Conservation (phyloP, 1,140 invertebrate species). For the Gonioctena quinquepunctata region DNA sequence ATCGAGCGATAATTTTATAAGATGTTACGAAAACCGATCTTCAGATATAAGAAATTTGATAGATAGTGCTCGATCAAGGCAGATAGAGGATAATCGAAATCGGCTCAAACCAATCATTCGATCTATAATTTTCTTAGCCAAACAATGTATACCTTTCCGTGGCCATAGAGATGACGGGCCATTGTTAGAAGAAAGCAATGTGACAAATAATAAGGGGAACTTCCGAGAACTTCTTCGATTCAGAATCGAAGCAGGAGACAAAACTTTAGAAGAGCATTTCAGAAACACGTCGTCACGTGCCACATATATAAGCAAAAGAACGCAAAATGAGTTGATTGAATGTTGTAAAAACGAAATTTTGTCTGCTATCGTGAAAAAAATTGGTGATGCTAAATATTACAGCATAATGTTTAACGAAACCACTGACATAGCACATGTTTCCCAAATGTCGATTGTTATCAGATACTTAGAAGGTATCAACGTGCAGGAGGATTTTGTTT, state of each 20-base stretch:
- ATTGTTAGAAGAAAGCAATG: too few relatives aligned
- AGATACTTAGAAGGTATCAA: conserved; percentile 10
- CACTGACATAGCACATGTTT: conserved; percentile 13
- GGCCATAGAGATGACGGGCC: too few relatives aligned
- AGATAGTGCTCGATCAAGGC: too few relatives aligned
- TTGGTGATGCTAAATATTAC: not conserved
- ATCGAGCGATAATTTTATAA: too few relatives aligned
- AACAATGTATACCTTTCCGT: too few relatives aligned
- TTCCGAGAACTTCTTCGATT: conserved; percentile 9
- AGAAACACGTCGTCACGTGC: not conserved
- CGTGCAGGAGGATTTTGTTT: conserved; percentile 13
- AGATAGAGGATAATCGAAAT: too few relatives aligned
- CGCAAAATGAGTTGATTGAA: conserved; percentile 19
- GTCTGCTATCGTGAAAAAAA: too few relatives aligned
- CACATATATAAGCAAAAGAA: conserved; percentile 15
- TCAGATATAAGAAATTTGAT: too few relatives aligned
- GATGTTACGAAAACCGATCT: too few relatives aligned
- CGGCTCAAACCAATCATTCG: too few relatives aligned
- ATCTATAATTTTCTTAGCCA: too few relatives aligned
- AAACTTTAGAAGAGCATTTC: conserved; percentile 8
- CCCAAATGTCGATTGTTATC: conserved; percentile 12
- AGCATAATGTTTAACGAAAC: not conserved
- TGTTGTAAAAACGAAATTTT: conserved; percentile 17
- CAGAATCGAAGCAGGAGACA: conserved; percentile 7
- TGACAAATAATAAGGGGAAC: conserved; percentile 24